Conservation (phyloP, 2,797 vertebrate genomes). For the Remorina albescens region DNA sequence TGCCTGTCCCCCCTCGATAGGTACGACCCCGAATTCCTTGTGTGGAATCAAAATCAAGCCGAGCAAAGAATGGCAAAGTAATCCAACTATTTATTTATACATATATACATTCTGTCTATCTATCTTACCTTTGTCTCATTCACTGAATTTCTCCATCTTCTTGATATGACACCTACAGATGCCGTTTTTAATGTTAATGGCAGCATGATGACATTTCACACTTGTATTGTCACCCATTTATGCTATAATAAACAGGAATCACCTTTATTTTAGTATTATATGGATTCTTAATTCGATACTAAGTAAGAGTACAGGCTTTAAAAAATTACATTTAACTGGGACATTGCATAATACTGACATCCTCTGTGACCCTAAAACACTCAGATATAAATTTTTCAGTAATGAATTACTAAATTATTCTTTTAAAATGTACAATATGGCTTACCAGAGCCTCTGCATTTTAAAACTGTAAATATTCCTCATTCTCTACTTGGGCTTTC, state of each 20-base stretch:
- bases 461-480: conserved; percentile 48
- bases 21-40: conserved; percentile 91
- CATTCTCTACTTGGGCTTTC: conserved; percentile 73
- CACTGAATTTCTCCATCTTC: conserved; percentile 75
- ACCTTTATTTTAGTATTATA: conserved; percentile 8
- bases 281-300: conserved; percentile 21
- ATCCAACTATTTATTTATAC: conserved; percentile 87
- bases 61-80: conserved; percentile 93
- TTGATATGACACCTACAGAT: conserved; percentile 59
- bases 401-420: conserved; percentile 12
- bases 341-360: conserved; percentile 11
- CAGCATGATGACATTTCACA: conserved; percentile 70
- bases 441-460: conserved; percentile 22
- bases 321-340: neutral
- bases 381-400: neutral
- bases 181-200: conserved; percentile 54
- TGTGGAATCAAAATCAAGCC: conserved; percentile 93
- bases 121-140: conserved; percentile 77
- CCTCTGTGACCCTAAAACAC: conserved; percentile 9
- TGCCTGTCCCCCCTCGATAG: conserved; percentile 90
- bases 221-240: conserved; percentile 70
- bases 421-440: conserved; percentile 12
- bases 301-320: conserved; percentile 14
- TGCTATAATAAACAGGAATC: conserved; percentile 23
- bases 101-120: conserved; percentile 75